These are phyloP conservation scores for Atlantisia rogersi DNA, from an alignment of 2,113 vertebrate species.

Conservation along the genomic window DNA sequence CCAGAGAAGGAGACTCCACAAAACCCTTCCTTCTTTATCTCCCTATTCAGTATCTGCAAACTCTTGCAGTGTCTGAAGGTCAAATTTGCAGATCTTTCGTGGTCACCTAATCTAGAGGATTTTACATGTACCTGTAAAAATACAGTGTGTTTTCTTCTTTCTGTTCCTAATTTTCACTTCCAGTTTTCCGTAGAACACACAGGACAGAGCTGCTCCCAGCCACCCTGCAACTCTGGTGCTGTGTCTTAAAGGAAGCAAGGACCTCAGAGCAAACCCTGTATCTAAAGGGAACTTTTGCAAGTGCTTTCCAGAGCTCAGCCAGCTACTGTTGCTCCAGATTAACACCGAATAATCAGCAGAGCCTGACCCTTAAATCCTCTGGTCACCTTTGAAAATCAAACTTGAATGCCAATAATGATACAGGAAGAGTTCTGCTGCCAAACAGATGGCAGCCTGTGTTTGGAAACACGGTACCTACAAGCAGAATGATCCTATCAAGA, in stretches of 20 bases:
- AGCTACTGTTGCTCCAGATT: neutral
- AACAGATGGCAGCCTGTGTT: neutral
- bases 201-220: neutral
- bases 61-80: neutral
- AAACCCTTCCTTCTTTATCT: constrained; percentile 2
- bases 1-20: neutral
- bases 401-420: neutral
- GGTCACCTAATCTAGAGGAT: neutral
- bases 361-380: neutral
- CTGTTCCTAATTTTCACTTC: neutral
- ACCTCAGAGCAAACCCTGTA: neutral
- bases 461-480: neutral
- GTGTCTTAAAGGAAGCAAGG: neutral
- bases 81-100: neutral
- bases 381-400: neutral
- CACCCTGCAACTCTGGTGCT: neutral
- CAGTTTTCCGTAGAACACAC: neutral
- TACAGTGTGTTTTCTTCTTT: neutral
- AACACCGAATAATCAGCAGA: neutral
- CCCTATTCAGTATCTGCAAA: neutral
- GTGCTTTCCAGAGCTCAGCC: neutral
- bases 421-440: neutral
- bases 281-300: neutral
- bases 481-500: neutral
- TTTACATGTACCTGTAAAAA: neutral